phyloP scores from a whole-genome alignment of 2,888 invertebrate species.

The Quadroppia sp. region DNA sequence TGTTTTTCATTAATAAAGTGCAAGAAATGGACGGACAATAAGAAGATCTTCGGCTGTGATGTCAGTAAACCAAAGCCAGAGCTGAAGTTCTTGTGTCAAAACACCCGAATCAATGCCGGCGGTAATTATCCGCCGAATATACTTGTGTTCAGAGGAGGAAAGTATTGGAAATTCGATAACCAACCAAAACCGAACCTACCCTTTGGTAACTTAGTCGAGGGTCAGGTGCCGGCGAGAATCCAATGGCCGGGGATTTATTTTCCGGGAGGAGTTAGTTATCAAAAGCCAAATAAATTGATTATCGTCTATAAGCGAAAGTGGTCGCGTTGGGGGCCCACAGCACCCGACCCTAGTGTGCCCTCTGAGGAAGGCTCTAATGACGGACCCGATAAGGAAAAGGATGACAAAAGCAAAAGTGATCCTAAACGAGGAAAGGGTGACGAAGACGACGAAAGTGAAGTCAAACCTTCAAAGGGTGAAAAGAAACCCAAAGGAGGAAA shows the following conservation, averaged over 20 bases:
- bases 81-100: background rate
- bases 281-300: background rate
- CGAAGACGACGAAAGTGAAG: background rate
- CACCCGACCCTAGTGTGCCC: no score
- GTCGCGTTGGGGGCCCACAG: background rate
- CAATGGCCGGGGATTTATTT: constrained; percentile 14
- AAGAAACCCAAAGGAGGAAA: background rate
- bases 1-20: background rate
- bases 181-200: background rate
- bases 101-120: background rate
- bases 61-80: background rate
- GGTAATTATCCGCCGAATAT: constrained; percentile 9
- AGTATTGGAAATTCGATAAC: constrained; percentile 27
- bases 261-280: constrained; percentile 1
- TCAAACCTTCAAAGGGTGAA: background rate
- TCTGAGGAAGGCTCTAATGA: no score
- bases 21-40: background rate
- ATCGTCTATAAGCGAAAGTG: constrained; percentile 18
- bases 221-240: background rate
- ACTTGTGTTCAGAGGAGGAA: constrained; percentile 15
- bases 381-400: background rate
- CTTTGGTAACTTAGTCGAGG: constrained; percentile 4
- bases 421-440: no score
- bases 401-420: background rate
- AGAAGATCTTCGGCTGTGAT: background rate